Evolutionary conservation across 2,113 vertebrate species (phyloP).

Genomic region (Oncorhynchus nerka): DNA sequence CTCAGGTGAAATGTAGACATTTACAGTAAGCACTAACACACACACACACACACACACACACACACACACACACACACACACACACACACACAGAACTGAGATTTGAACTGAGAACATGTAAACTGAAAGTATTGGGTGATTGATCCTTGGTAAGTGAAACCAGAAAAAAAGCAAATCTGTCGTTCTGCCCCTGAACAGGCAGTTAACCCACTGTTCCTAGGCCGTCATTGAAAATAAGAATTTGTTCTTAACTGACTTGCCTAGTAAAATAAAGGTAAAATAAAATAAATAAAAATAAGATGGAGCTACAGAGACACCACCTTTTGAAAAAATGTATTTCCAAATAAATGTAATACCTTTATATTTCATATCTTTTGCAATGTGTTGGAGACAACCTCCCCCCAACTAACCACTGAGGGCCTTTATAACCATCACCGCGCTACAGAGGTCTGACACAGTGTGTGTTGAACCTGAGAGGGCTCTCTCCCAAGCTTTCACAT

Average conservation of each 20-base stretch:
- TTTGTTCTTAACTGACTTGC: no score
- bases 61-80: no score
- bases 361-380: background rate
- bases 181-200: no score
- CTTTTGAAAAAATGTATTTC: no score
- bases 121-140: background rate
- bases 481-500: slow-evolving; percentile 84
- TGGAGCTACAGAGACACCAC: background rate
- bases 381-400: background rate
- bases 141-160: background rate
- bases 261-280: no score
- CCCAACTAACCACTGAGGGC: slow-evolving; percentile 2
- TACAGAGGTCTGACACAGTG: slow-evolving; percentile 43
- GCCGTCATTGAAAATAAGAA: no score
- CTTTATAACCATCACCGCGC: slow-evolving; percentile 2
- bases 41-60: background rate
- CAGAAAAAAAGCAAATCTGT: background rate
- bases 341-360: background rate
- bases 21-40: background rate
- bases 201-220: no score
- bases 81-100: background rate
- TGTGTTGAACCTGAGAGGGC: slow-evolving; percentile 63
- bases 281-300: background rate
- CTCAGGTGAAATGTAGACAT: slow-evolving; percentile 52
- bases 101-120: background rate